phyloP scores from a whole-genome alignment of 2,797 vertebrate genomes.

The Arnoldichthys spilopterus region DNA sequence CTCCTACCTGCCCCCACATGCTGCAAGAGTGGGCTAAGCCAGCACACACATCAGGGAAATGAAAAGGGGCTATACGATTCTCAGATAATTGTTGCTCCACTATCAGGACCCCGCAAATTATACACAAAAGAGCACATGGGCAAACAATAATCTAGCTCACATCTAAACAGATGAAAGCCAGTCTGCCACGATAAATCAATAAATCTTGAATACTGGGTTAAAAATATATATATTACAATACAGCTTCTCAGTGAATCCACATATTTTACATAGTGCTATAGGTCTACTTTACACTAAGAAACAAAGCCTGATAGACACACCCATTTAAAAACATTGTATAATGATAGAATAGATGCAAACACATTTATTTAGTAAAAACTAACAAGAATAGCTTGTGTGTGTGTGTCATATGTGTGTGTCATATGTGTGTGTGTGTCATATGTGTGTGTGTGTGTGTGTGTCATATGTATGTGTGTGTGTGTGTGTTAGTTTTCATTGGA shows the following conservation, averaged over 20 bases:
- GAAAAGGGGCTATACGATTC: slow-evolving; percentile 14
- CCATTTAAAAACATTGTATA: too few relatives aligned
- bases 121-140: slow-evolving; percentile 34
- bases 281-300: too few relatives aligned
- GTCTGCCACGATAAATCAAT: neutral
- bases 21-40: neutral
- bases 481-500: too few relatives aligned
- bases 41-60: slow-evolving; percentile 24
- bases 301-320: too few relatives aligned
- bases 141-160: slow-evolving; percentile 51
- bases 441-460: too few relatives aligned
- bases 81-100: slow-evolving; percentile 17
- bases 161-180: slow-evolving; percentile 35
- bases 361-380: too few relatives aligned
- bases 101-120: slow-evolving; percentile 45
- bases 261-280: too few relatives aligned
- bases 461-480: too few relatives aligned
- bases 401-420: too few relatives aligned
- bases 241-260: neutral
- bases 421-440: too few relatives aligned
- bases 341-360: too few relatives aligned
- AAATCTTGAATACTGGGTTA: neutral
- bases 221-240: neutral
- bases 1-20: neutral
- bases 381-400: too few relatives aligned